phyloP scores from a whole-genome alignment of 2,888 invertebrate genomes.

The Cephus pygmeus region DNA sequence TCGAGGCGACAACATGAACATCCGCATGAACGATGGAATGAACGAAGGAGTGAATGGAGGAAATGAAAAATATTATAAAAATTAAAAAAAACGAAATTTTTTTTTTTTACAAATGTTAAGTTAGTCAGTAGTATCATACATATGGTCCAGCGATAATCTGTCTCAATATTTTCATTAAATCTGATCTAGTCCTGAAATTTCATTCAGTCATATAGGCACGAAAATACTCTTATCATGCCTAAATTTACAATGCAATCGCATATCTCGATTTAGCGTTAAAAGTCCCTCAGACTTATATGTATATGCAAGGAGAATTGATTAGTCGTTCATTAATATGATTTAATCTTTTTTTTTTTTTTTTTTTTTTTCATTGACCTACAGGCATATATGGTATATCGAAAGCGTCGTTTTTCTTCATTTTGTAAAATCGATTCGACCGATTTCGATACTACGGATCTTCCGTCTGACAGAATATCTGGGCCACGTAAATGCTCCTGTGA shows the following conservation, averaged over 20 bases:
- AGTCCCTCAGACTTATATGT: neutral
- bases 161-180: neutral
- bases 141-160: neutral
- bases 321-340: neutral
- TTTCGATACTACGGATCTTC: constrained; percentile 22
- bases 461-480: constrained; percentile 45
- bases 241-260: neutral
- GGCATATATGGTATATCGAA: neutral
- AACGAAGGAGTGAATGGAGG: too few species aligned
- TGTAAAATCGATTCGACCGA: neutral
- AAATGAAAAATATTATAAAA: too few species aligned
- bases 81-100: neutral
- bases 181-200: neutral
- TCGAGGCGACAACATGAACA: too few species aligned
- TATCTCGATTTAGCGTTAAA: neutral
- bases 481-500: constrained; percentile 27
- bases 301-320: too few species aligned
- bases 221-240: neutral
- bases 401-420: neutral
- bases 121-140: neutral
- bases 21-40: too few species aligned
- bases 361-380: neutral
- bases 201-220: neutral
- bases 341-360: neutral
- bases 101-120: neutral